phyloP scores from a whole-genome alignment of 1,140 invertebrate genomes.

The Plodia interpunctella region DNA sequence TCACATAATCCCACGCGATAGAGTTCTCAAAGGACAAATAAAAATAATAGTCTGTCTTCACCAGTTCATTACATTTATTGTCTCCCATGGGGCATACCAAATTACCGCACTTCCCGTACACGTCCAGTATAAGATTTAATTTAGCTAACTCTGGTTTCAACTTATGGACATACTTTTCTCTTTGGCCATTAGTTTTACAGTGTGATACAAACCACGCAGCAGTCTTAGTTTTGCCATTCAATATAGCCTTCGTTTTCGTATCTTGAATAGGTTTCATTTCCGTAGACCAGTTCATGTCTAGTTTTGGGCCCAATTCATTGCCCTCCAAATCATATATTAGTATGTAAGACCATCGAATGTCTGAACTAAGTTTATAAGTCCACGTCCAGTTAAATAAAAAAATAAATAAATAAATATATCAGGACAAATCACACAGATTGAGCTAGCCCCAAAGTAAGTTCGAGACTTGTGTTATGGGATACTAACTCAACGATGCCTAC shows the following conservation, averaged over 20 bases:
- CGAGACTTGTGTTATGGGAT: too few relatives aligned
- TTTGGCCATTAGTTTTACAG: conserved; percentile 72
- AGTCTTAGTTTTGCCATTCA: conserved; percentile 45
- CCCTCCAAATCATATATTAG: conserved; percentile 44
- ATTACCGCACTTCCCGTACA: conserved; percentile 80
- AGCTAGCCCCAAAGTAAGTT: too few relatives aligned
- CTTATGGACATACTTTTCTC: conserved; percentile 54
- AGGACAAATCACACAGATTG: too few relatives aligned
- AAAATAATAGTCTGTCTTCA: conserved; percentile 79
- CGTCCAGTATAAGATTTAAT: conserved; percentile 74
- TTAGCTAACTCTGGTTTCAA: conserved; percentile 59
- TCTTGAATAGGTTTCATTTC: conserved; percentile 34
- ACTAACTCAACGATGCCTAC: too few relatives aligned
- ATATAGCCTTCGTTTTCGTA: conserved; percentile 26
- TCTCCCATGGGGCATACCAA: conserved; percentile 29
- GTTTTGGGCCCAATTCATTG: conserved; percentile 44
- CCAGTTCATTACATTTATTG: conserved; percentile 47
- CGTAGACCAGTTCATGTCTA: conserved; percentile 43
- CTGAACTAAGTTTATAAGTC: conserved; percentile 82
- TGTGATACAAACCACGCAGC: conserved; percentile 80
- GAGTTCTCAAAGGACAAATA: conserved; percentile 85
- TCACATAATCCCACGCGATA: conserved; percentile 79
- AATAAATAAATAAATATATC: too few relatives aligned
- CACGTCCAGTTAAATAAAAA: conserved; percentile 83
- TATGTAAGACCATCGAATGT: conserved; percentile 78